Conservation (phyloP, 2,113 vertebrate species). For the Phyllostomus hastatus region DNA sequence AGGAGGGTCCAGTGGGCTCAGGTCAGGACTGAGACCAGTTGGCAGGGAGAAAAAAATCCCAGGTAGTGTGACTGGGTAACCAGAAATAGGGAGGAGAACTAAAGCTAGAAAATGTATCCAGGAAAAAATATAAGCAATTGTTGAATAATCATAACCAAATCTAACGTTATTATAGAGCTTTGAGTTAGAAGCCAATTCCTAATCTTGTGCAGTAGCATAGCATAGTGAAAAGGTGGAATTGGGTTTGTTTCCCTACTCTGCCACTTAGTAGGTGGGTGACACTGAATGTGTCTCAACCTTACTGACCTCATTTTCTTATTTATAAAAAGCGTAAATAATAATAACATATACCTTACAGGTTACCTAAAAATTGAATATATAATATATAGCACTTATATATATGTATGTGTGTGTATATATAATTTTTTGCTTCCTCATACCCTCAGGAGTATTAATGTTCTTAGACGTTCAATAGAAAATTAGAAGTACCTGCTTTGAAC, state of each 20-base stretch:
- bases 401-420: not conserved
- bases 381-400: not conserved
- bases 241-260: not conserved
- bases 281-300: not conserved
- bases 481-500: not conserved
- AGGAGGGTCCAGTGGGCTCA: not conserved
- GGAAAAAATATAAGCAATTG: not conserved
- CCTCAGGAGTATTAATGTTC: not conserved
- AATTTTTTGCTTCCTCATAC: not conserved
- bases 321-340: not conserved
- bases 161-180: not conserved
- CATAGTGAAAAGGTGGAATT: not conserved
- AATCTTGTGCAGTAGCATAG: not conserved
- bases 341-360: not conserved
- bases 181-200: not conserved
- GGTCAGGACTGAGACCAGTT: not conserved
- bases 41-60: not conserved
- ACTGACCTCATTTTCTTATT: not conserved
- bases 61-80: not conserved
- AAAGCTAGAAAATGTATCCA: not conserved
- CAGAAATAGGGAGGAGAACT: not conserved
- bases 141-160: not conserved
- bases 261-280: not conserved
- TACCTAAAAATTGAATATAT: not conserved
- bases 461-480: not conserved